Evolutionary conservation across 2,797 vertebrate genomes (phyloP), one percentile per base, ranked within the genome.

Genomic region (Takifugu ocellatus): DNA sequence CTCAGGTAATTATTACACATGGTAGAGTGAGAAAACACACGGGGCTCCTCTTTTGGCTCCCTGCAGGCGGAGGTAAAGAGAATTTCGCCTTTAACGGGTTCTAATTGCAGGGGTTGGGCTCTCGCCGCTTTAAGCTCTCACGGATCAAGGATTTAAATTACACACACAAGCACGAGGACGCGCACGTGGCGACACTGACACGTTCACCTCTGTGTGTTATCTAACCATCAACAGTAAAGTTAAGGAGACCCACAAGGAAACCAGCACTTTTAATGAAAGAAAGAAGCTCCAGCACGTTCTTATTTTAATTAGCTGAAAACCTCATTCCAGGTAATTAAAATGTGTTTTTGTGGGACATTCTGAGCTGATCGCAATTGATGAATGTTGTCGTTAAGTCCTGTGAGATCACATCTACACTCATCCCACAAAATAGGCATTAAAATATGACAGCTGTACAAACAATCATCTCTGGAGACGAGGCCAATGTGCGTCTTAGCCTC

Each of bases 1-100:
- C 87, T 87, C 86, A 91, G 90, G 92, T 91, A 91, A 92, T 93
- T 91, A 92, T 91, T 88, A 90, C 83, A 83, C 79, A 84, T 80
- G 78, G 84, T 86, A 77, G 90, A 90, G 88, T 84, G 84, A 84
- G 76, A 76, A 84, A 77, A 68, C 47, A 77, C 80, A 87, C 79
- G 77, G 79, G 71, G 75, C 74, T 81, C 75, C 74, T 84, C 72
- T 63, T 64, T 53, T 44, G 45, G 62, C 56, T 84, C 87, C 89
- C 88, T 78, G 70, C 44, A 72, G 80, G 84, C 75, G 63, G 57
- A 74, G 83, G 77, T 77, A 75, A 80, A 72, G 61, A 81, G 78
- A 89, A 87, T 87, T 86, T 68, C 82, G 76, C 75, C 85, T 88
- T 89, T 88, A 87, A 89, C 79, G 75, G 72, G 72, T 71, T 89